A percentile compares a stretch with the other conserved stretches of the same genome.
These are phyloP conservation scores for Tethya wilhelma DNA, from an alignment of 37 sponge, comb jelly and placozoan species.

Conservation along the genomic window DNA sequence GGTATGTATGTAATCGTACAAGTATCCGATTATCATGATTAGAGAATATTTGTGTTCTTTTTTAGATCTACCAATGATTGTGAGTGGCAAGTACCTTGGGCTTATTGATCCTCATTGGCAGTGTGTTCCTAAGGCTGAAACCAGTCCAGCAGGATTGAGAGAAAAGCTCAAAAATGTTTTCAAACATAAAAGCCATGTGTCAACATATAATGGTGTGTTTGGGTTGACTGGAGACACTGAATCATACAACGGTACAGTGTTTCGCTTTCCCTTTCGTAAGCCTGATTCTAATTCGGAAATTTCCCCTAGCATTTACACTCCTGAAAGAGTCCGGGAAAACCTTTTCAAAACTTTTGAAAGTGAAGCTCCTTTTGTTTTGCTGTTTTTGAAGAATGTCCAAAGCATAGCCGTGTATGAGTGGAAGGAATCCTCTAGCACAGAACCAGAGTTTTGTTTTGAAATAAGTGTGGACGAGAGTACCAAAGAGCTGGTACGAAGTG, in stretches of 20 bases:
- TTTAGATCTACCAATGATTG: constrained; percentile 67
- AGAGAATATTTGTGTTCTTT: background rate
- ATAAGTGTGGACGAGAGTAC: background rate
- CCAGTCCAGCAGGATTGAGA: constrained; percentile 4
- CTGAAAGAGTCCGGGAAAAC: constrained; percentile 26
- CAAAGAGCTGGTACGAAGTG: background rate
- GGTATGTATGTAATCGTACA: background rate
- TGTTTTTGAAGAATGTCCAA: constrained; percentile 65
- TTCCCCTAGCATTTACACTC: constrained; percentile 6
- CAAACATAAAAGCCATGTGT: constrained; percentile 31
- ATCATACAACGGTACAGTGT: constrained; percentile 64
- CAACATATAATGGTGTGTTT: constrained; percentile 38
- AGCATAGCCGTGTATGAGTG: constrained; percentile 41
- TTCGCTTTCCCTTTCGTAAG: constrained; percentile 79
- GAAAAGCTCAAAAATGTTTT: constrained; percentile 27
- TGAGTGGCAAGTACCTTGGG: constrained; percentile 52
- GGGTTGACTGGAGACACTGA: background rate
- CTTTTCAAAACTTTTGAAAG: constrained; percentile 52
- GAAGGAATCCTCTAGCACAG: background rate
- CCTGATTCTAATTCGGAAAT: constrained; percentile 44
- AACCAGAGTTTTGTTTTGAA: background rate
- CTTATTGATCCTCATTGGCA: constrained; percentile 60
- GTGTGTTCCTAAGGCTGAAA: constrained; percentile 6
- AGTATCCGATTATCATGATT: background rate
- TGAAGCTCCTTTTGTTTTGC: constrained; percentile 53